Conservation (phyloP, 2,113 vertebrate genomes). For the human (Homo sapiens) region DNA sequence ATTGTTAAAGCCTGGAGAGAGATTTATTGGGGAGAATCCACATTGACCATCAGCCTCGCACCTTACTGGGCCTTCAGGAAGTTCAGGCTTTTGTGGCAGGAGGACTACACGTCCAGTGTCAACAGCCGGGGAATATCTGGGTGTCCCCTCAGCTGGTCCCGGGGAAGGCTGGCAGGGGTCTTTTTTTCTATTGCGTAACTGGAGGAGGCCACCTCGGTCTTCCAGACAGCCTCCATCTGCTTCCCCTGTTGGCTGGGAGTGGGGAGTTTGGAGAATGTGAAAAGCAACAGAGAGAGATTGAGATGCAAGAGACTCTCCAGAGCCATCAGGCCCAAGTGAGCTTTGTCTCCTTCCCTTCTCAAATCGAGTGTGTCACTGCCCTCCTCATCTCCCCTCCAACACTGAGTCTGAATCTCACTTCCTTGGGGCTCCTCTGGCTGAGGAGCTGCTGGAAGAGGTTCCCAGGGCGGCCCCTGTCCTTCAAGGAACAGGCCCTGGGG, state of each 20-base stretch:
- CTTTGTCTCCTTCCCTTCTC: slow-evolving; percentile 1
- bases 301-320: background rate
- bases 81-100: slow-evolving; percentile 27
- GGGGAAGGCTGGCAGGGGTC: slow-evolving; percentile 5
- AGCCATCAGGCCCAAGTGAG: background rate
- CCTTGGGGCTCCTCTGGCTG: background rate
- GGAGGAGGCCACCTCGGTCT: slow-evolving; percentile 56
- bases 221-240: slow-evolving; percentile 69
- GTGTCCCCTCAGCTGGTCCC: slow-evolving; percentile 47
- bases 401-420: background rate
- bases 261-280: background rate
- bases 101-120: background rate
- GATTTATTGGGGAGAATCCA: background rate
- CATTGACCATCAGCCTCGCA: background rate
- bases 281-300: background rate
- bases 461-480: background rate
- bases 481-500: background rate
- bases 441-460: background rate
- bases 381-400: background rate
- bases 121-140: slow-evolving; percentile 69
- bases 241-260: slow-evolving; percentile 38
- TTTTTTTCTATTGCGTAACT: slow-evolving; percentile 70
- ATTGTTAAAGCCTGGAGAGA: background rate
- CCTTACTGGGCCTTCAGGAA: slow-evolving; percentile 55
- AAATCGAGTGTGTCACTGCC: background rate